Evolutionary conservation across 1,140 invertebrate species (phyloP).

Genomic region (Trichomalopsis sarcophagae): DNA sequence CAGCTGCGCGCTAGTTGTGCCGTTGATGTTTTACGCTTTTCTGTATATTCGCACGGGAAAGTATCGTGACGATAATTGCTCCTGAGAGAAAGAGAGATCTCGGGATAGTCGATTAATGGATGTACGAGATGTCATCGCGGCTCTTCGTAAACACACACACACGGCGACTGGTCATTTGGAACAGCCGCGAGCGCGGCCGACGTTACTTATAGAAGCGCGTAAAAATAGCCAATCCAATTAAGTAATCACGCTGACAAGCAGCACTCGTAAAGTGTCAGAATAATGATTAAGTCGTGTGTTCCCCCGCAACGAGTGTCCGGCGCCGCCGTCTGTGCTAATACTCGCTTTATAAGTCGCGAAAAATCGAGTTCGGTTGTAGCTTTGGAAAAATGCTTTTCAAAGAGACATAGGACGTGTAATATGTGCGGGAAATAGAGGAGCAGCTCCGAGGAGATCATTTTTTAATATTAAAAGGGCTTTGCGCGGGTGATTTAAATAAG

Average conservation of each 20-base stretch:
- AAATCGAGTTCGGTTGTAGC: too few relatives aligned
- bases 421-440: constrained; percentile 35
- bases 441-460: constrained; percentile 50
- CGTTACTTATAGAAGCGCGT: not conserved
- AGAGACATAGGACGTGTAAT: not conserved
- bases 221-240: not conserved
- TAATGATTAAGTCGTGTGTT: not conserved
- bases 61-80: too few relatives aligned
- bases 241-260: not conserved
- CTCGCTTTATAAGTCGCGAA: too few relatives aligned
- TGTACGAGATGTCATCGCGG: too few relatives aligned
- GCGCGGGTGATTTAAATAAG: constrained; percentile 69
- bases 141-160: too few relatives aligned
- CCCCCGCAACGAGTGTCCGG: too few relatives aligned
- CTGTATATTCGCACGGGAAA: too few relatives aligned
- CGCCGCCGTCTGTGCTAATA: not conserved
- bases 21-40: not conserved
- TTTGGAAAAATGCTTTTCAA: not conserved
- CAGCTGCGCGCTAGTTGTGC: not conserved
- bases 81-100: too few relatives aligned
- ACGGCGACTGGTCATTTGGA: not conserved
- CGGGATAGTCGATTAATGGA: too few relatives aligned
- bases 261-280: not conserved
- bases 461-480: constrained; percentile 69
- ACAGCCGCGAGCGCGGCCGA: not conserved